A percentile compares a stretch with the other conserved stretches of the same genome.
phyloP scores from a whole-genome alignment of 2,888 invertebrate species.

The Cylindroiulus punctatus region DNA sequence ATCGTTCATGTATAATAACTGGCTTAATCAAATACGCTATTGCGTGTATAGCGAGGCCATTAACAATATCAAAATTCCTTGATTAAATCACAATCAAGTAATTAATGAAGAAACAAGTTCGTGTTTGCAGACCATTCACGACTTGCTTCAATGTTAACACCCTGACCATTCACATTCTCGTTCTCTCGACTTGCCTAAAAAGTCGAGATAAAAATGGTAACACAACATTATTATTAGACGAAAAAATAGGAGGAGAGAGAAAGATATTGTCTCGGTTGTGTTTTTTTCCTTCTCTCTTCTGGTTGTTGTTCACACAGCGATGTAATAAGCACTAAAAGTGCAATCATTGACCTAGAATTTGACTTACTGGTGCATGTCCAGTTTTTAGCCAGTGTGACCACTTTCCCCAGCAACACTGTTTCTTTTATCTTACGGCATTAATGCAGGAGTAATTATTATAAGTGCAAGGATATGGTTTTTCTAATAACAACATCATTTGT shows the following conservation, averaged over 20 bases:
- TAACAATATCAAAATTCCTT: conserved; percentile 26
- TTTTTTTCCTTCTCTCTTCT: conserved; percentile 10
- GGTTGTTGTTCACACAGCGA: conserved; percentile 39
- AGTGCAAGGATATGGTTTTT: conserved; percentile 47
- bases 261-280: background rate
- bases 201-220: conserved; percentile 13
- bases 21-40: background rate
- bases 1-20: background rate
- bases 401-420: conserved; percentile 43
- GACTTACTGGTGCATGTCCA: conserved; percentile 47
- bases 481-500: conserved; percentile 30
- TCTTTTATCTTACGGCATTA: conserved; percentile 44
- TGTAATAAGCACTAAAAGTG: conserved; percentile 43
- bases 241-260: conserved; percentile 8
- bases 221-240: conserved; percentile 22
- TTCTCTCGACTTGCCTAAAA: background rate
- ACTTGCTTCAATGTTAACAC: background rate
- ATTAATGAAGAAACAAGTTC: background rate
- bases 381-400: conserved; percentile 40
- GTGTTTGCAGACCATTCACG: conserved; percentile 2
- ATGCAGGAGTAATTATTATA: conserved; percentile 48
- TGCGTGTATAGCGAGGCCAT: background rate
- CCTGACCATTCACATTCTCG: conserved; percentile 37
- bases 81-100: background rate
- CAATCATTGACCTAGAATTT: conserved; percentile 47